Evolutionary conservation across 1,140 invertebrate genomes (phyloP).

Genomic region (Aphelenchoides fujianensis): DNA sequence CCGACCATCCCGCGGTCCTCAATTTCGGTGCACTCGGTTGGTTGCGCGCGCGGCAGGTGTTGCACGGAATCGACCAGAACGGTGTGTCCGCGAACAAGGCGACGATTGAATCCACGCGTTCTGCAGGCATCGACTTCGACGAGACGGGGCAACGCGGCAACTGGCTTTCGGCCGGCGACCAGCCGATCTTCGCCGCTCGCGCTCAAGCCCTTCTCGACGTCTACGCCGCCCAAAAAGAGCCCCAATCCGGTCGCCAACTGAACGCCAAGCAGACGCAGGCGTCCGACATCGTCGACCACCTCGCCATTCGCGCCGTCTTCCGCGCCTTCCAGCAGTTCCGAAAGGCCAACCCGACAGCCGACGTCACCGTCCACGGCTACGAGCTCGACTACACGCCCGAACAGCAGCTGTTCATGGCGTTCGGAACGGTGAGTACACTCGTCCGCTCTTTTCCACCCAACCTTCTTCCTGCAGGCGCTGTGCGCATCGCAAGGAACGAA

Average conservation of each 20-base stretch:
- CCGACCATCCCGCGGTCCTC: background rate
- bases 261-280: background rate
- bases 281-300: background rate
- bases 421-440: background rate
- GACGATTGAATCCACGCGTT: too few species aligned
- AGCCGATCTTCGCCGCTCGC: background rate
- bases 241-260: background rate
- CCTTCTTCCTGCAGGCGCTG: background rate
- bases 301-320: background rate
- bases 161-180: background rate
- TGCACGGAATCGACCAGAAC: background rate
- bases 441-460: background rate
- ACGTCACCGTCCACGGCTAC: background rate
- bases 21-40: background rate
- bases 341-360: constrained; percentile 3
- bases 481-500: background rate
- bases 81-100: too few species aligned
- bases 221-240: background rate
- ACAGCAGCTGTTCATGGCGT: background rate
- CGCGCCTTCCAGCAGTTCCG: background rate
- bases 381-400: background rate
- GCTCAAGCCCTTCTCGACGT: background rate
- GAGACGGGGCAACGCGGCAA: background rate
- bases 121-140: background rate
- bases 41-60: background rate